Evolutionary conservation across 2,888 invertebrate genomes (phyloP).

Genomic region (Pandemis cinnamomeana): DNA sequence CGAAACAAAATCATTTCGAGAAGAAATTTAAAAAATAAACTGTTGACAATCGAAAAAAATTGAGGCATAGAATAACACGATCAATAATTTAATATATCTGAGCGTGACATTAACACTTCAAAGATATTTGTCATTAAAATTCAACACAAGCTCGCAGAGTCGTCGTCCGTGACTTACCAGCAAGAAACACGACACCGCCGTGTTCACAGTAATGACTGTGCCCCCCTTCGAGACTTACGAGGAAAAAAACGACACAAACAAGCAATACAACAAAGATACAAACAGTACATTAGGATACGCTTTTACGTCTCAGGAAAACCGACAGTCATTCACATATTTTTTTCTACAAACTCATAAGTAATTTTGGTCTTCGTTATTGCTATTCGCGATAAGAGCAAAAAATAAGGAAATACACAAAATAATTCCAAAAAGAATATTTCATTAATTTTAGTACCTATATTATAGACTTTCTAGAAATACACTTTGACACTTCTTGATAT

Average conservation of each 20-base stretch:
- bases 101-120: background rate
- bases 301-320: background rate
- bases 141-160: background rate
- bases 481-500: too few relatives aligned
- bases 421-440: too few relatives aligned
- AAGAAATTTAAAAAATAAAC: too few relatives aligned
- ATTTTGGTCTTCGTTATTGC: too few relatives aligned
- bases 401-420: too few relatives aligned
- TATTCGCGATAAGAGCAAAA: too few relatives aligned
- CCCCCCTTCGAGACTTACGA: background rate
- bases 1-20: too few relatives aligned
- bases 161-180: background rate
- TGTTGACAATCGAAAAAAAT: too few relatives aligned
- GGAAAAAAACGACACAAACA: background rate
- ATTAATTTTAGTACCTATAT: too few relatives aligned
- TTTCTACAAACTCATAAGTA: too few relatives aligned
- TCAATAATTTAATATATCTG: background rate
- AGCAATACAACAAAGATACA: background rate
- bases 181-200: background rate
- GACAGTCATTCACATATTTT: background rate
- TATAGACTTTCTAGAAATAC: too few relatives aligned
- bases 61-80: too few relatives aligned
- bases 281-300: background rate
- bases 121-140: conserved; percentile 1
- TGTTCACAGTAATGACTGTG: background rate